phyloP scores from a whole-genome alignment of 2,888 invertebrate species.

The Idaea aversata region DNA sequence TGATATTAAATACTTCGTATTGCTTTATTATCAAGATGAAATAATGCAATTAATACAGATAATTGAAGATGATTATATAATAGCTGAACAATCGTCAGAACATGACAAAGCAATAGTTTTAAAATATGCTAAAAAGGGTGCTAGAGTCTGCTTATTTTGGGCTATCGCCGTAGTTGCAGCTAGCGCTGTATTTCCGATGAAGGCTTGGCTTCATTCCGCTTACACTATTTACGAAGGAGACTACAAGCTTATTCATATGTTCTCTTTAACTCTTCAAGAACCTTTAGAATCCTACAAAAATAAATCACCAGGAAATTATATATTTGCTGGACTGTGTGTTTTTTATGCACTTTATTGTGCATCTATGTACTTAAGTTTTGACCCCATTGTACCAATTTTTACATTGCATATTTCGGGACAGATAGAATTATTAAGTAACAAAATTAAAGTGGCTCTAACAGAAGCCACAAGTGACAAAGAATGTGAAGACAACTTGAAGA shows the following conservation, averaged over 20 bases:
- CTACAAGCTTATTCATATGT: conserved; percentile 46
- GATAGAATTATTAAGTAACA: conserved; percentile 48
- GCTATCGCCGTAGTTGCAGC: conserved; percentile 35
- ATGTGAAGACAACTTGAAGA: conserved; percentile 40
- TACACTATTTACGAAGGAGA: conserved; percentile 40
- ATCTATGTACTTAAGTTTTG: conserved; percentile 54
- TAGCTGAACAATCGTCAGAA: conserved; percentile 30
- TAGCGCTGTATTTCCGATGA: conserved; percentile 45
- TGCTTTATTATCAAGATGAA: conserved; percentile 39
- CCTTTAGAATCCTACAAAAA: conserved; percentile 44
- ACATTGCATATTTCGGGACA: conserved; percentile 61
- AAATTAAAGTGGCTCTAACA: conserved; percentile 41
- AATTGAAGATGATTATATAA: conserved; percentile 49
- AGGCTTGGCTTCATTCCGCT: conserved; percentile 46
- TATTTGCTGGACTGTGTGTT: conserved; percentile 37
- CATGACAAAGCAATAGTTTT: conserved; percentile 44
- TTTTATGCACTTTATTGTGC: conserved; percentile 32
- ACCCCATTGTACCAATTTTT: conserved; percentile 62
- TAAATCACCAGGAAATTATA: conserved; percentile 8
- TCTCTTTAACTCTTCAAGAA: conserved; percentile 48
- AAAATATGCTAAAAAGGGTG: conserved; percentile 41
- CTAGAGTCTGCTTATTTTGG: conserved; percentile 49
- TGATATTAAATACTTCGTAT: conserved; percentile 43
- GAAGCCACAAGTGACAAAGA: conserved; percentile 30
- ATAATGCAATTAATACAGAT: conserved; percentile 39